Evolutionary conservation across 2,888 invertebrate genomes (phyloP).

Genomic region (Alsophila aescularia): DNA sequence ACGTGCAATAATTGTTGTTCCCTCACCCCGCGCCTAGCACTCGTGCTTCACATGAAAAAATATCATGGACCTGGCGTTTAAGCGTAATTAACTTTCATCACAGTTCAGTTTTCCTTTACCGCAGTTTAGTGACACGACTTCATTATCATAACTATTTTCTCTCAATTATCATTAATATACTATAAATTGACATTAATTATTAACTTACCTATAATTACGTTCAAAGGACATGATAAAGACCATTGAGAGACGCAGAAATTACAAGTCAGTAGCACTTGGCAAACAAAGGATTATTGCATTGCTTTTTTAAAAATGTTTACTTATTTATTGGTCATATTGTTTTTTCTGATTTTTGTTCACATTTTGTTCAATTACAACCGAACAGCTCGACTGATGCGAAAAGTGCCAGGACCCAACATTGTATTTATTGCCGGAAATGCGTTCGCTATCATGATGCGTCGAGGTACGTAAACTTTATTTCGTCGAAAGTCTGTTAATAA

Average conservation of each 20-base stretch:
- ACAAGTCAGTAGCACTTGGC: constrained; percentile 1
- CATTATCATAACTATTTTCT: no score
- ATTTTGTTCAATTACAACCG: constrained; percentile 41
- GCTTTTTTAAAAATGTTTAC: constrained; percentile 32
- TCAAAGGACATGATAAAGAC: constrained; percentile 4
- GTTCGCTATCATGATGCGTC: constrained; percentile 36
- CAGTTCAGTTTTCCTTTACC: no score
- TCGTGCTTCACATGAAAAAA: no score
- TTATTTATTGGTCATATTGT: constrained; percentile 26
- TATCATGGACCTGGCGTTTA: no score
- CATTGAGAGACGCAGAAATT: constrained; percentile 5
- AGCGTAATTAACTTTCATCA: no score
- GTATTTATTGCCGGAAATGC: constrained; percentile 52
- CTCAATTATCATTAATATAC: no score
- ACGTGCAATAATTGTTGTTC: no score
- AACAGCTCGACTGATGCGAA: constrained; percentile 46
- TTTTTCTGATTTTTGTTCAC: constrained; percentile 38
- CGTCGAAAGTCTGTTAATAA: neutral
- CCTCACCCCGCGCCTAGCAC: no score
- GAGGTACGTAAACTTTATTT: constrained; percentile 42
- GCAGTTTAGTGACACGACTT: no score
- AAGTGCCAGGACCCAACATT: constrained; percentile 54
- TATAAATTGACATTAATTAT: neutral
- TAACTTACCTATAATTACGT: neutral
- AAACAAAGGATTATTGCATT: neutral